phyloP scores from a whole-genome alignment of 2,888 invertebrate genomes.

The Acanthacorydalis orientalis region DNA sequence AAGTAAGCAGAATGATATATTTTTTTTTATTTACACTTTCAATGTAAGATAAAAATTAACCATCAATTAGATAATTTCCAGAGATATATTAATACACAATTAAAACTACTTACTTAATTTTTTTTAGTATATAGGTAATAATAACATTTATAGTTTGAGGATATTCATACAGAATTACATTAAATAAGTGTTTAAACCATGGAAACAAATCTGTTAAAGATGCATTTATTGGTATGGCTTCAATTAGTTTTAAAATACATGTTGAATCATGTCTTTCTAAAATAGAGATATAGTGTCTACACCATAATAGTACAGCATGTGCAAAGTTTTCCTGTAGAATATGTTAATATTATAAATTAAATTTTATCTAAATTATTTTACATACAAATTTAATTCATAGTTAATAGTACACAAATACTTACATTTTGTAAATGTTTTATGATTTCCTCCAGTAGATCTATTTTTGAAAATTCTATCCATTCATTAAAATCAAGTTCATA shows the following conservation, averaged over 20 bases:
- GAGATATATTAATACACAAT: too few species aligned
- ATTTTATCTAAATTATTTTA: not conserved
- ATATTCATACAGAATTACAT: not conserved
- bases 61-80: too few species aligned
- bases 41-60: too few species aligned
- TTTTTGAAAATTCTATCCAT: not conserved
- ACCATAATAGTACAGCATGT: not conserved
- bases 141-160: not conserved
- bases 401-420: not conserved
- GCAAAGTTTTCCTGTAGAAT: not conserved
- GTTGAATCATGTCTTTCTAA: not conserved
- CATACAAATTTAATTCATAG: not conserved
- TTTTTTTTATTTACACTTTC: too few species aligned
- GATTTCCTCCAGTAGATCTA: not conserved
- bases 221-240: not conserved
- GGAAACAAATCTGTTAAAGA: not conserved
- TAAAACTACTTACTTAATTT: not conserved
- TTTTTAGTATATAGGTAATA: not conserved
- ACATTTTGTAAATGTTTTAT: not conserved
- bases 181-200: not conserved
- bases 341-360: too few species aligned
- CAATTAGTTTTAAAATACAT: not conserved
- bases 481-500: not conserved
- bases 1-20: too few species aligned
- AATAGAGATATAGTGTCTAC: not conserved